A percentile compares a stretch with the other conserved stretches of the same genome.
Conservation (phyloP, 2,113 vertebrate species). For the Hippocampus comes region DNA sequence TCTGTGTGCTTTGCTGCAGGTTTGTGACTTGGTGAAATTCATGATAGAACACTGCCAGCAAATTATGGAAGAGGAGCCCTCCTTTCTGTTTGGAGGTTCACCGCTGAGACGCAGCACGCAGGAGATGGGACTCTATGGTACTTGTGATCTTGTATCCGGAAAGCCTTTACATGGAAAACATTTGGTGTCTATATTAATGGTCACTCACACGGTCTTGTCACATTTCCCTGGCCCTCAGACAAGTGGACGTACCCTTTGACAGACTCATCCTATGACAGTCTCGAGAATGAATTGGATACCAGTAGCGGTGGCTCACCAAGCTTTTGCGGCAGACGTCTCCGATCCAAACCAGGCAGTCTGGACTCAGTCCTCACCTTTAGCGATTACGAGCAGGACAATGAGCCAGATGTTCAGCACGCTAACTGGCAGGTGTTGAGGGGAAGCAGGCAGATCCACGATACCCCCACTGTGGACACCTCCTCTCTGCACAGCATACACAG, state of each 20-base stretch:
- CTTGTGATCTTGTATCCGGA: background rate
- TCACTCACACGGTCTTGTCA: background rate
- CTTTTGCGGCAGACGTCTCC: constrained; percentile 65
- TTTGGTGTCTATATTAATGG: background rate
- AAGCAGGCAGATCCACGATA: constrained; percentile 12
- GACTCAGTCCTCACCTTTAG: constrained; percentile 89
- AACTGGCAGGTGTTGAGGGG: constrained; percentile 20
- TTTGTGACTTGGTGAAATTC: constrained; percentile 85
- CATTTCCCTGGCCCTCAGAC: constrained; percentile 62
- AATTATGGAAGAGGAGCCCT: constrained; percentile 83
- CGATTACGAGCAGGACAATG: constrained; percentile 79
- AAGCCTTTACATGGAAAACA: background rate
- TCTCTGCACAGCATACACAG: constrained; percentile 40
- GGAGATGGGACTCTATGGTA: constrained; percentile 79
- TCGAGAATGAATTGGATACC: constrained; percentile 85
- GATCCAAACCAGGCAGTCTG: constrained; percentile 78
- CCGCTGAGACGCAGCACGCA: constrained; percentile 67
- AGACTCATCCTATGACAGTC: constrained; percentile 91
- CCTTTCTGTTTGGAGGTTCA: constrained; percentile 78
- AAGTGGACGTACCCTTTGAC: constrained; percentile 81
- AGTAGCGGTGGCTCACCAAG: constrained; percentile 69
- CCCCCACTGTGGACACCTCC: background rate
- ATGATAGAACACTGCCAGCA: constrained; percentile 86
- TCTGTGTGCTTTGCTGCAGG: constrained; percentile 60
- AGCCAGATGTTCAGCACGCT: constrained; percentile 11